Evolutionary conservation across 2,797 vertebrate genomes (phyloP).

Genomic region (Brachyrhaphis roseni): DNA sequence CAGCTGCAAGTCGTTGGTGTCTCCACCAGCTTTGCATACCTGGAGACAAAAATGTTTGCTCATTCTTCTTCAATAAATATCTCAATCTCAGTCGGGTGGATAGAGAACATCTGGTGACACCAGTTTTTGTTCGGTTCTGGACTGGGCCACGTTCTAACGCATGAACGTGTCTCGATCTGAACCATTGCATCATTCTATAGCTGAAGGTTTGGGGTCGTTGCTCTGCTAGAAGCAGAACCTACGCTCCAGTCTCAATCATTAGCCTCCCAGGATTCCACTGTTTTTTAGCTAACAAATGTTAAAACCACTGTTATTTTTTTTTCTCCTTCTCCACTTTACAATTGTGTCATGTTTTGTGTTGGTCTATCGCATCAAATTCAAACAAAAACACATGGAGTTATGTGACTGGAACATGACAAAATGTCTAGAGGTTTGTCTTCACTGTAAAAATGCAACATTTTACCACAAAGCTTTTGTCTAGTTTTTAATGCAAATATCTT

Average conservation of each 20-base stretch:
- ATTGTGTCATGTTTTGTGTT: not conserved
- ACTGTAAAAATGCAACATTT: too few species aligned
- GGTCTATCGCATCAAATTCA: not conserved
- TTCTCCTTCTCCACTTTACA: not conserved
- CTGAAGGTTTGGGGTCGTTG: not conserved
- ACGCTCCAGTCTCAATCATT: not conserved
- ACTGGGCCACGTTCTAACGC: not conserved
- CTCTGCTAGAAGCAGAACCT: not conserved
- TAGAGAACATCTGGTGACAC: not conserved
- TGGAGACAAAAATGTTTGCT: not conserved
- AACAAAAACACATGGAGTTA: not conserved
- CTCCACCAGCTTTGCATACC: not conserved
- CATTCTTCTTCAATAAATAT: not conserved
- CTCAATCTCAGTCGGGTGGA: not conserved
- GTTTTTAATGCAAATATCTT: too few species aligned
- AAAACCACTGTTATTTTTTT: not conserved
- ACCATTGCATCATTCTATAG: not conserved
- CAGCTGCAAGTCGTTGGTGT: not conserved
- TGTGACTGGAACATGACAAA: not conserved
- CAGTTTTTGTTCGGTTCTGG: not conserved
- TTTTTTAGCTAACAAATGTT: not conserved
- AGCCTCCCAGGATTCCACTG: not conserved
- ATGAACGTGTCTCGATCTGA: not conserved
- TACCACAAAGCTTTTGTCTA: too few species aligned
- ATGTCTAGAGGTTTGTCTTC: not conserved